phyloP scores from a whole-genome alignment of 2,113 vertebrate species.

The Ceyx cyanopectus region DNA sequence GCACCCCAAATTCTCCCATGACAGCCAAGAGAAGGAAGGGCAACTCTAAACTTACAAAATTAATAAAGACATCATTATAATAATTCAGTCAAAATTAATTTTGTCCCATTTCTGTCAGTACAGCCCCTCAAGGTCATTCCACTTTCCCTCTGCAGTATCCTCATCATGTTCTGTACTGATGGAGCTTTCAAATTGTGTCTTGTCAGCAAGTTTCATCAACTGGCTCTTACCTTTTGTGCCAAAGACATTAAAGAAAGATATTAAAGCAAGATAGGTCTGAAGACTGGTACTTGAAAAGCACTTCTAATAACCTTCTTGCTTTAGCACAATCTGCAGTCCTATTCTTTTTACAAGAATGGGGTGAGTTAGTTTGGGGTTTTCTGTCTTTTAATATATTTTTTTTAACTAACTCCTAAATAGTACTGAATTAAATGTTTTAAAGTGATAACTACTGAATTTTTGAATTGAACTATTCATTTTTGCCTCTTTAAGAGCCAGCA shows the following conservation, averaged over 20 bases:
- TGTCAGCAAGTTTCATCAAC: not conserved
- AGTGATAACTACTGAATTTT: not conserved
- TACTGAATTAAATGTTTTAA: not conserved
- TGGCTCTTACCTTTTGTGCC: not conserved
- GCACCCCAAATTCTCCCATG: not conserved
- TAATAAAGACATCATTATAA: not conserved
- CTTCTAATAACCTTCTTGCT: not conserved
- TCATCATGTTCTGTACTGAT: not conserved
- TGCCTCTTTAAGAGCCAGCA: not conserved
- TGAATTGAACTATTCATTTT: not conserved
- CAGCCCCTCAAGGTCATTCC: not conserved
- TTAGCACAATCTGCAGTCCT: not conserved
- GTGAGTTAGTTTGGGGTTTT: not conserved
- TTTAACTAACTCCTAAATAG: not conserved
- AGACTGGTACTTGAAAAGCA: not conserved
- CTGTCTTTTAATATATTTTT: not conserved
- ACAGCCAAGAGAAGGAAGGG: not conserved
- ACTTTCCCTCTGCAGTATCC: not conserved
- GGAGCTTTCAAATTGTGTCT: not conserved
- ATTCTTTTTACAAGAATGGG: not conserved
- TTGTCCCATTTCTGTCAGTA: not conserved
- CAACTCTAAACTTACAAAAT: not conserved
- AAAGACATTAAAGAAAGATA: constrained; percentile 9
- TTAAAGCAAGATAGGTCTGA: not conserved
- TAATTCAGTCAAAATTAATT: not conserved